phyloP scores from a whole-genome alignment of 2,113 vertebrate genomes.

The Seriola quinqueradiata region DNA sequence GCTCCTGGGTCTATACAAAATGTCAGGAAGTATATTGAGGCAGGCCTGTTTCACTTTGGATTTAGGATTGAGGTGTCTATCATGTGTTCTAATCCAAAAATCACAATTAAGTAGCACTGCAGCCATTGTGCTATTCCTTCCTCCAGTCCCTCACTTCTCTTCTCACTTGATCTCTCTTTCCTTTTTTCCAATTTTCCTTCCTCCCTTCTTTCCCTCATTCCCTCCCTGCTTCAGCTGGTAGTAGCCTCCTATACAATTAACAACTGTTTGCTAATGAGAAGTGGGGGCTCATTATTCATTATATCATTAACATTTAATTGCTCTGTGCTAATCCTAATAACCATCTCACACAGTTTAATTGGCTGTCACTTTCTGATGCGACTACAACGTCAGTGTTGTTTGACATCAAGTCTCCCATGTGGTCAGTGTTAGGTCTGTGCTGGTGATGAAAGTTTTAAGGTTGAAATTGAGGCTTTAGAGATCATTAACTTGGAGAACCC shows the following conservation, averaged over 20 bases:
- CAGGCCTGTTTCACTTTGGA: slow-evolving; percentile 38
- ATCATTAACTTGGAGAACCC: slow-evolving; percentile 21
- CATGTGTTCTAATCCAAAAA: slow-evolving; percentile 35
- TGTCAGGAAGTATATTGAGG: slow-evolving; percentile 45
- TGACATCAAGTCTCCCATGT: slow-evolving; percentile 30
- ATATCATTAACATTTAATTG: slow-evolving; percentile 78
- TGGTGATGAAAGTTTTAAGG: slow-evolving; percentile 4
- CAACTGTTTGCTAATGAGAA: slow-evolving; percentile 78
- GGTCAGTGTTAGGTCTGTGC: slow-evolving; percentile 11
- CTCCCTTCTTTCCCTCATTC: background rate
- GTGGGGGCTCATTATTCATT: slow-evolving; percentile 73
- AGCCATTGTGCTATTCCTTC: background rate
- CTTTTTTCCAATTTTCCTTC: background rate
- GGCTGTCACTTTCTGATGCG: slow-evolving; percentile 54
- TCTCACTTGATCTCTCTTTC: background rate
- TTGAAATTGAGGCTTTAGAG: slow-evolving; percentile 17
- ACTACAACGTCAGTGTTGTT: slow-evolving; percentile 32
- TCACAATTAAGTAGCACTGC: slow-evolving; percentile 38
- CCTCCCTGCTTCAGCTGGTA: slow-evolving; percentile 27
- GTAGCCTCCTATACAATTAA: slow-evolving; percentile 63
- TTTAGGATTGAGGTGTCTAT: slow-evolving; percentile 43
- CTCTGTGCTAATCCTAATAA: slow-evolving; percentile 76
- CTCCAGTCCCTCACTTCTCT: background rate
- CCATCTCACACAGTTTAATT: slow-evolving; percentile 69
- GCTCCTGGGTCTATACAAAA: slow-evolving; percentile 39